Evolutionary conservation across 1,140 invertebrate species (phyloP), one percentile per base, ranked within the genome.

Genomic region (Cyrtorhinus lividipennis): DNA sequence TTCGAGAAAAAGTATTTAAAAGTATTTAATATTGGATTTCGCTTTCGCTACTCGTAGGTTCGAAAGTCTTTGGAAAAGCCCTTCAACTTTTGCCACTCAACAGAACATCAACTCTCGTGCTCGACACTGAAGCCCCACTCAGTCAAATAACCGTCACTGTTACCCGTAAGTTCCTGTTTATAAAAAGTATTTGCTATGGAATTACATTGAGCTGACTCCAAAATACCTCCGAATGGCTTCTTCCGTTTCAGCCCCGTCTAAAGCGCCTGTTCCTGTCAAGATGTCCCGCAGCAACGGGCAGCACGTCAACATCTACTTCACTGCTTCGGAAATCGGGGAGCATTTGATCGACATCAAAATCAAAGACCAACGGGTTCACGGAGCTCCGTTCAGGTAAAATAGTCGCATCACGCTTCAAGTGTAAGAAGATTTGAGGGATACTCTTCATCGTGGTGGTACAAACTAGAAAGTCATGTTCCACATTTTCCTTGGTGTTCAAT

Each of bases 321-420:
- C 73, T 18, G 80, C 83, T 0, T 76, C 76, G 25, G 79, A 83
- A 74, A 77, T 85, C 64, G 85, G 85, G n/a, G 85, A 88, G 71
- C 80, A 88, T 72, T 73, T 76, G 2, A 81, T 89, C 61, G 80
- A 85, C 69, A 76, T 88, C 53, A 72, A 77, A 56, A 73, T 83
- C 20, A 79, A 78, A 67, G 81, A 80, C 5, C 76, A 81, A 65
- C 74, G 76, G 27, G 76, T 88, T 12, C 73, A 76, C 63, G 84
- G 83, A 22, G 79, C 80, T 23, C 85, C 85, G 24, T 87, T 86
- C 69, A 77, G 78, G 77, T 79, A 67, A 5, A 18, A 8, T 38
- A 8, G 5, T 38, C 30, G 5, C 15, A 38, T 38, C 15, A 5
- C 30, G 15, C 5, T 38, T 38, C 15, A 8, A 38, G 5, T 38